Conservation (phyloP, 2,888 invertebrate genomes). For the Spodoptera littoralis region DNA sequence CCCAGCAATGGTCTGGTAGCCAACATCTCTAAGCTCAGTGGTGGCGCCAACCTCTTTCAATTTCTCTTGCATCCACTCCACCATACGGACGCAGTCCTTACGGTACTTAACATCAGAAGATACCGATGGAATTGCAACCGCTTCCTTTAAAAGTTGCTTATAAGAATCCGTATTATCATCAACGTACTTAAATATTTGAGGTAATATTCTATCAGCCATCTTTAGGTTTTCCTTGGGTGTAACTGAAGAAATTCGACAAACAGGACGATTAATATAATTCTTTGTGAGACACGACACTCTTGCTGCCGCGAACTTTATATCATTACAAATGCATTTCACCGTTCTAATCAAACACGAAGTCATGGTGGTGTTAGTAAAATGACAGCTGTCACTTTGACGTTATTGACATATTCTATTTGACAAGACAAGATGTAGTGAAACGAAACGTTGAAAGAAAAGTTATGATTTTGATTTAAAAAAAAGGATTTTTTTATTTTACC, state of each 20-base stretch:
- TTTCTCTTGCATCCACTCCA: conserved; percentile 93
- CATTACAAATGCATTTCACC: conserved; percentile 65
- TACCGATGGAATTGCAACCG: conserved; percentile 98
- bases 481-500: too few species aligned
- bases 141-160: conserved; percentile 93
- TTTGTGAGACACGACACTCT: conserved; percentile 52
- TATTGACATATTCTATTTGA: conserved; percentile 11
- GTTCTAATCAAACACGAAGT: conserved; percentile 61
- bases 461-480: too few species aligned
- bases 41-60: conserved; percentile 92
- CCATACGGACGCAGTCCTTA: conserved; percentile 94
- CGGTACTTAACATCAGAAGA: conserved; percentile 96
- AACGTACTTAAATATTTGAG: conserved; percentile 91
- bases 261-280: conserved; percentile 54
- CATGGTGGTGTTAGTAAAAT: conserved; percentile 49
- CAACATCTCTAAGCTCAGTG: conserved; percentile 93
- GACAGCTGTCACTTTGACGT: conserved; percentile 56
- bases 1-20: conserved; percentile 93
- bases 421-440: neutral
- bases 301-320: conserved; percentile 65
- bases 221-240: conserved; percentile 65
- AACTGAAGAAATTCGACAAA: conserved; percentile 62
- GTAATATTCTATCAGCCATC: conserved; percentile 80
- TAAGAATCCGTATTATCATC: conserved; percentile 93
- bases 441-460: conserved; percentile 1